Evolutionary conservation across 2,797 vertebrate genomes (phyloP).

Genomic region (Mus caroli): DNA sequence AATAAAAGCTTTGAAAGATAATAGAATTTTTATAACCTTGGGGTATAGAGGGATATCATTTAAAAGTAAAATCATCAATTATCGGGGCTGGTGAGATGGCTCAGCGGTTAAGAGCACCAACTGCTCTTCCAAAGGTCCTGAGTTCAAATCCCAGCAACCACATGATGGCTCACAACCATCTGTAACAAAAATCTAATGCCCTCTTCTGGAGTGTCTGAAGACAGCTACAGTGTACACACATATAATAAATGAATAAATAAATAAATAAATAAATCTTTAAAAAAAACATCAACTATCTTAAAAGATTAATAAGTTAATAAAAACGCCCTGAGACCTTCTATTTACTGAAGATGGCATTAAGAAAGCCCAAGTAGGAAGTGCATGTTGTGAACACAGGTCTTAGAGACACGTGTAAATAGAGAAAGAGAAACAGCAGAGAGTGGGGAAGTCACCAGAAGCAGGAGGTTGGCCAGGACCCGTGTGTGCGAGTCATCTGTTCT

Average conservation of each 20-base stretch:
- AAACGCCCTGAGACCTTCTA: neutral
- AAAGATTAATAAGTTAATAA: neutral
- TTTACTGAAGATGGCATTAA: neutral
- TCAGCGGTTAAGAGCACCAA: no score
- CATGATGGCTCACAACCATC: no score
- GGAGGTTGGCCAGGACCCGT: neutral
- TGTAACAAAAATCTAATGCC: no score
- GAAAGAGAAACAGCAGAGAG: conserved; percentile 6
- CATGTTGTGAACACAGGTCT: neutral
- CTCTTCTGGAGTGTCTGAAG: no score
- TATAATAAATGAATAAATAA: no score
- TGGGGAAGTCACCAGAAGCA: neutral
- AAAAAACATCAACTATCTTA: conserved; percentile 17
- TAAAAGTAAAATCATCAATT: conserved; percentile 14
- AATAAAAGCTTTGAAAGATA: conserved; percentile 49
- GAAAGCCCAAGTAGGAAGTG: neutral
- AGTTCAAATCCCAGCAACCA: no score
- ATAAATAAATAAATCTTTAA: no score
- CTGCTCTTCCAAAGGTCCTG: no score
- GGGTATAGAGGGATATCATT: conserved; percentile 15
- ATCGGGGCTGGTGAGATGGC: no score
- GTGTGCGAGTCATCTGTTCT: conserved; percentile 9
- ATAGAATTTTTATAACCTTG: conserved; percentile 31
- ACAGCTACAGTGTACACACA: no score
- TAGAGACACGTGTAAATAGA: neutral